phyloP scores from a whole-genome alignment of 2,888 invertebrate species.

The Leistus spinibarbis region DNA sequence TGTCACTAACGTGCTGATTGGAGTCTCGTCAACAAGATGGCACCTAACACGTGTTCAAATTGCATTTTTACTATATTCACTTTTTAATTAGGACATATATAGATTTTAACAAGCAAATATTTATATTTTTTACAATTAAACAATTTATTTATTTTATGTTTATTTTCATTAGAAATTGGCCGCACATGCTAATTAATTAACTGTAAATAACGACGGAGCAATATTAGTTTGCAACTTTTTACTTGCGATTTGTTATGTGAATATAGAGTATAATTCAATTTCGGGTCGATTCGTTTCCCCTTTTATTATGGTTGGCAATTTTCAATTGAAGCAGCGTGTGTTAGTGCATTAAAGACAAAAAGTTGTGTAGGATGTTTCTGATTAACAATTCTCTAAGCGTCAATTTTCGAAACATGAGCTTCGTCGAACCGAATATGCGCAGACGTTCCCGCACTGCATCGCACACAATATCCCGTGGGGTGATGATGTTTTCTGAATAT shows the following conservation, averaged over 20 bases:
- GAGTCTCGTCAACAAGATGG: constrained; percentile 46
- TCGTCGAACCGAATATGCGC: neutral
- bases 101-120: too few species aligned
- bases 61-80: constrained; percentile 8
- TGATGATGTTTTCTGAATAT: constrained; percentile 12
- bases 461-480: constrained; percentile 7
- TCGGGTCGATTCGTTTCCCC: constrained; percentile 15
- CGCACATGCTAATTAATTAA: too few species aligned
- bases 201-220: neutral
- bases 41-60: constrained; percentile 21
- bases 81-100: constrained; percentile 45
- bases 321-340: neutral
- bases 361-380: neutral
- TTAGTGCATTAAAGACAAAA: neutral
- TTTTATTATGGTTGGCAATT: neutral
- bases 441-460: neutral
- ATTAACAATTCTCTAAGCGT: constrained; percentile 6
- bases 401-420: neutral
- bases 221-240: neutral
- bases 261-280: neutral
- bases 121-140: too few species aligned
- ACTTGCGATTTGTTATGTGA: constrained; percentile 3
- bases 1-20: constrained; percentile 45
- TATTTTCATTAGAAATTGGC: too few species aligned
- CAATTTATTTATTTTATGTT: too few species aligned